These are phyloP conservation scores for Aegotheles bennettii DNA, from an alignment of 2,113 vertebrate genomes.

Conservation along the genomic window DNA sequence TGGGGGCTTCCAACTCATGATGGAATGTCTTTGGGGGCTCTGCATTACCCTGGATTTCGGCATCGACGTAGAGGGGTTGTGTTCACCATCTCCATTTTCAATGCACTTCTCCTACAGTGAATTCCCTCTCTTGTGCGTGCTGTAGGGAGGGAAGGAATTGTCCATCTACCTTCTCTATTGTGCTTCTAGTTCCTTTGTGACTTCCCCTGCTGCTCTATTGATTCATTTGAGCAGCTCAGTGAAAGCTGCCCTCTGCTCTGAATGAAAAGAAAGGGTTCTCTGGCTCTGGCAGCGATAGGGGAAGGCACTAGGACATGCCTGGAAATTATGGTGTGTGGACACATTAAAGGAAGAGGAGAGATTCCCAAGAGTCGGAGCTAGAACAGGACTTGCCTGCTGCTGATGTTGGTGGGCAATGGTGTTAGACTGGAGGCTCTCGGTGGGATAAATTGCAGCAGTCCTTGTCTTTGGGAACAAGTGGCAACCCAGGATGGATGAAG, in stretches of 20 bases:
- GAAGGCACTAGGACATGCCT: background rate
- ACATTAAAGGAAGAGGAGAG: background rate
- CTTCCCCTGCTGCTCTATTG: background rate
- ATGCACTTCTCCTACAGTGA: background rate
- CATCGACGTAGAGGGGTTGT: background rate
- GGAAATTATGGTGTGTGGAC: background rate
- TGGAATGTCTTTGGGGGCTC: background rate
- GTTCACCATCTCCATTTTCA: background rate
- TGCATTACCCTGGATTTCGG: background rate
- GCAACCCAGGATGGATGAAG: background rate
- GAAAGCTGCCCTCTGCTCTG: background rate
- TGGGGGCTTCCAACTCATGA: background rate
- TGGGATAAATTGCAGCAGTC: background rate
- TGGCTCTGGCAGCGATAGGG: background rate
- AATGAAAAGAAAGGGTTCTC: background rate
- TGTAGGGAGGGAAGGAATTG: background rate
- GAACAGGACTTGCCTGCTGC: background rate
- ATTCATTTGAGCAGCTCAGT: background rate
- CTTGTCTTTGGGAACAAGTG: background rate
- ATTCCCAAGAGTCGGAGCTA: background rate
- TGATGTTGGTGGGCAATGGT: background rate
- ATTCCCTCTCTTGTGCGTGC: background rate
- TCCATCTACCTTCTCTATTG: background rate
- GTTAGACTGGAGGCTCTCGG: accelerated
- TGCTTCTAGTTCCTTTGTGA: background rate